Conservation (phyloP, 1,140 invertebrate species). For the Parapsyche elsis region DNA sequence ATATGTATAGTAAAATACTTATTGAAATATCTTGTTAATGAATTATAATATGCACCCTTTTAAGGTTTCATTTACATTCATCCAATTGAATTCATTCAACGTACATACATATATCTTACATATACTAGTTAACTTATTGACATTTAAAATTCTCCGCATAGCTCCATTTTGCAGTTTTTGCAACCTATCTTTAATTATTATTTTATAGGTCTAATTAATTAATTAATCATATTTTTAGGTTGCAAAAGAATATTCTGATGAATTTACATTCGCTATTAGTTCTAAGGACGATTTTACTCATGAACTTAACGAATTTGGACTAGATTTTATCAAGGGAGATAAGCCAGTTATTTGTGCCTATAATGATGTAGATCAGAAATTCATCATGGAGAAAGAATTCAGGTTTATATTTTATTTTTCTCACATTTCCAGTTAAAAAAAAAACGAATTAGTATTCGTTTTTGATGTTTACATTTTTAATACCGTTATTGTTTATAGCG, state of each 20-base stretch:
- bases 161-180: no score
- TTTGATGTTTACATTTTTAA: not conserved
- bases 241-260: constrained; percentile 83
- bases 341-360: constrained; percentile 90
- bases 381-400: constrained; percentile 90
- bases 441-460: not conserved
- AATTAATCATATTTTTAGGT: constrained; percentile 70
- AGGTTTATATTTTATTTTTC: constrained; percentile 68
- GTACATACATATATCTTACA: no score
- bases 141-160: no score
- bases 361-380: constrained; percentile 89
- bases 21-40: no score
- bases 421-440: not conserved
- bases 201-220: not conserved
- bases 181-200: no score
- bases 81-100: no score
- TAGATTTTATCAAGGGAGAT: constrained; percentile 87
- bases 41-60: no score
- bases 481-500: constrained; percentile 67
- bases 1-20: no score
- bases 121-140: no score
- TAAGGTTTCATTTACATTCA: no score
- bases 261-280: constrained; percentile 89
- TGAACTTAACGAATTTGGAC: constrained; percentile 93
- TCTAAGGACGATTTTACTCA: constrained; percentile 94